Percentiles rank a stretch among this genome's conserved stretches.
These are phyloP conservation scores for Parotia lawesii DNA, from an alignment of 2,113 vertebrate species.

Conservation along the genomic window DNA sequence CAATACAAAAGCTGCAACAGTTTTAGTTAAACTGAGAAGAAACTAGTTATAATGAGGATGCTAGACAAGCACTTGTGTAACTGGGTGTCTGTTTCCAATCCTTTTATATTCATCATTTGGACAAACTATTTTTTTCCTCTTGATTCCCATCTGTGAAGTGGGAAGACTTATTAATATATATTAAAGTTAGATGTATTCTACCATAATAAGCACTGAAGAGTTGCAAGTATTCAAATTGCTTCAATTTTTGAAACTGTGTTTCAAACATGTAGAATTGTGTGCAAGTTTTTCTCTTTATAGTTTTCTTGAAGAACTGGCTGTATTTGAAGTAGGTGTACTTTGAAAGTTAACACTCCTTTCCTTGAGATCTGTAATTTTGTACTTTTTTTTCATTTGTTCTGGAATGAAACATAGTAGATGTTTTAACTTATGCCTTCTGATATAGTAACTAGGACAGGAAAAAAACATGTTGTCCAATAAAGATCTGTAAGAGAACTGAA, in stretches of 20 bases:
- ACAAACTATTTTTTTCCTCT: not conserved
- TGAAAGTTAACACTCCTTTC: not conserved
- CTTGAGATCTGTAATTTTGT: not conserved
- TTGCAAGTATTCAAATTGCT: constrained; percentile 19
- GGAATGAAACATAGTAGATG: not conserved
- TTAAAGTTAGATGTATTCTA: constrained; percentile 6
- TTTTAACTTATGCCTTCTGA: not conserved
- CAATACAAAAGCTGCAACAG: not conserved
- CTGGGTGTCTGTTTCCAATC: constrained; percentile 7
- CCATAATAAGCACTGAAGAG: not conserved
- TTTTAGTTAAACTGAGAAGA: constrained; percentile 11
- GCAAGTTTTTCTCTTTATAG: not conserved
- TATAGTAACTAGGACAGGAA: not conserved
- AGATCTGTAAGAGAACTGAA: not conserved
- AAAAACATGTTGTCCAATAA: not conserved
- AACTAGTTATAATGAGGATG: not conserved
- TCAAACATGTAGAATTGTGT: not conserved
- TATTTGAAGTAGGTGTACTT: not conserved
- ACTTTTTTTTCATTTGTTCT: not conserved
- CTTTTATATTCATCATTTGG: constrained; percentile 10
- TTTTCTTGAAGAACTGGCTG: constrained; percentile 21
- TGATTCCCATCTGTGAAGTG: constrained; percentile 56
- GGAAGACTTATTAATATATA: constrained; percentile 55
- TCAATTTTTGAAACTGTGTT: not conserved
- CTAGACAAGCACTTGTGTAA: constrained; percentile 16